Evolutionary conservation across 2,797 vertebrate species (phyloP), one percentile per base, ranked within the genome.

Genomic region (Gymnopithys bicolor): DNA sequence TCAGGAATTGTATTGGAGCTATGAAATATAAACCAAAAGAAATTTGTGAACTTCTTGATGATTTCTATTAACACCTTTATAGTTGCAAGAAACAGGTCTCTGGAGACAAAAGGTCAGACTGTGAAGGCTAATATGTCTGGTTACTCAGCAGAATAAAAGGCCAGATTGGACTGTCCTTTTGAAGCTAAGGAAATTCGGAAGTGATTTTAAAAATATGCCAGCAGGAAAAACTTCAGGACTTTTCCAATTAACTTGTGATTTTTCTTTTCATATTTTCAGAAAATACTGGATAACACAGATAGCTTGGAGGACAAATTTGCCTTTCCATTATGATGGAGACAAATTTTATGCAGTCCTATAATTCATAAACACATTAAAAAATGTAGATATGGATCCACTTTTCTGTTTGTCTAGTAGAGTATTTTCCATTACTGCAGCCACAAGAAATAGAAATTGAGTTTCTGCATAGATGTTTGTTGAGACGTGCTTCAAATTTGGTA

Each of bases 131-230:
- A 96, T 96, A 93, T 62, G 84, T 94, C 87, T 70, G 82, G 94
- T 91, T 96, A 96, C 91, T 97, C 93, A 95, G 90, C 89, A 95
- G 87, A 94, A 95, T 69, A 95, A 96, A 95, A 97, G 95, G 90
- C 87, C 94, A 95, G 41, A 67, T 87, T 93, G 58, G 74, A 81
- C 79, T 96, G 92, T 95, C 79, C 83, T 93, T 96, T 70, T 37
- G 80, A 91, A 94, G 56, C 35, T 25, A 58, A 92, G 62, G 48
- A 87, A 89, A 95, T 87, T 90, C 41, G 87, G 75, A 91, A 95
- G 77, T 89, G 51, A 90, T 93, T 92, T 92, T 1, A 91, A 96
- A 94, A 96, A 86, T 30, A 60, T 32, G n/a, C 49, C 73, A 95
- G 16, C 68, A 94, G 84, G 67, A 94, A 93, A 90, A 88, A 60